Conservation (phyloP, 2,113 vertebrate species). For the Amphiprion ocellaris region DNA sequence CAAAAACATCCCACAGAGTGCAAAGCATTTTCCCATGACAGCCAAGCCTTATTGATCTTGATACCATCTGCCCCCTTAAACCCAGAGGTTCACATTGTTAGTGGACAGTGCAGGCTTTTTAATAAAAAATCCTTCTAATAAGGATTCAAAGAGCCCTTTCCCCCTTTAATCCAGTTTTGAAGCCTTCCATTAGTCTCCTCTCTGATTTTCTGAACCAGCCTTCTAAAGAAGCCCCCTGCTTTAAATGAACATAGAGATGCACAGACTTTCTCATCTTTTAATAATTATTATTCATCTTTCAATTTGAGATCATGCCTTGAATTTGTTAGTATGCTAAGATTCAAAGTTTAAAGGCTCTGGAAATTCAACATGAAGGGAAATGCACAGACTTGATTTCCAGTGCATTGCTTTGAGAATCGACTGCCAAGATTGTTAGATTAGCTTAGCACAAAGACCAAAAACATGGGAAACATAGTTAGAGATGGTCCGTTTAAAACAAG, state of each 20-base stretch:
- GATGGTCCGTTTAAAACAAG: too few species aligned
- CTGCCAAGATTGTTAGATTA: neutral
- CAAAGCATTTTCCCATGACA: slow-evolving; percentile 21
- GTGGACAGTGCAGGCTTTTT: slow-evolving; percentile 22
- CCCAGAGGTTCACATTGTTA: slow-evolving; percentile 33
- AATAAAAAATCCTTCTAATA: slow-evolving; percentile 36
- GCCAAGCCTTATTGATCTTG: slow-evolving; percentile 28
- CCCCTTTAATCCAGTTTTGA: slow-evolving; percentile 45
- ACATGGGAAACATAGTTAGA: neutral
- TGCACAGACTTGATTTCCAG: too few species aligned
- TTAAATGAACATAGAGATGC: slow-evolving; percentile 19
- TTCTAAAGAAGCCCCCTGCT: neutral
- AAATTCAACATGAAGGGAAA: neutral
- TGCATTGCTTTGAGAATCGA: too few species aligned
- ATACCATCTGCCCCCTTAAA: slow-evolving; percentile 44
- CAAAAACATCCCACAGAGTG: slow-evolving; percentile 10
- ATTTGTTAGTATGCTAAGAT: neutral
- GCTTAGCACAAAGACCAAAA: neutral
- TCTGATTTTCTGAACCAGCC: slow-evolving; percentile 21
- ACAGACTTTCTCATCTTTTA: slow-evolving; percentile 15
- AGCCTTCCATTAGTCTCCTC: slow-evolving; percentile 37
- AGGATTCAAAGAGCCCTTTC: slow-evolving; percentile 36
- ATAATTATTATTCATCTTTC: slow-evolving; percentile 21
- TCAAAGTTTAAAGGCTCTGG: slow-evolving; percentile 15
- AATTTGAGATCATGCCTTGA: slow-evolving; percentile 1